Percentiles rank a stretch among this genome's conserved stretches.
These are phyloP conservation scores for Heteractis magnifica DNA, from an alignment of 92 coral and sea anemone genomes.

Conservation along the genomic window DNA sequence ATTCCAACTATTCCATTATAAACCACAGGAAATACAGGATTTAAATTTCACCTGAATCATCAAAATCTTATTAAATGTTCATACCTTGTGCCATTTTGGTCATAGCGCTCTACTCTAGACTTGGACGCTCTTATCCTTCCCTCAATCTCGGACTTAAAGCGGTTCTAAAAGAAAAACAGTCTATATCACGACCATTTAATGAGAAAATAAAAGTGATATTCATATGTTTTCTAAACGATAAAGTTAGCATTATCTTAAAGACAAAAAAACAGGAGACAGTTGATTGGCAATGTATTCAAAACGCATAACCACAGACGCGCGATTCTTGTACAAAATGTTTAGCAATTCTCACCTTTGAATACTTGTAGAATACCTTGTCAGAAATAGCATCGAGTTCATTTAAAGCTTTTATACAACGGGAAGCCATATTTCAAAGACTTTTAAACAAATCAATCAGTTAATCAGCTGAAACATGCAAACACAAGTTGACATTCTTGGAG, in stretches of 20 bases:
- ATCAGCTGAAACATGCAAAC: background rate
- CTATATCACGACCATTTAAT: background rate
- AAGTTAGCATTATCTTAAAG: background rate
- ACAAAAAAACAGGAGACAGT: background rate
- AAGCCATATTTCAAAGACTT: constrained; percentile 53
- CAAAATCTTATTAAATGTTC: background rate
- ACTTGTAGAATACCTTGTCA: constrained; percentile 62
- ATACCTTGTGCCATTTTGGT: background rate
- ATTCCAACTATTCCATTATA: background rate
- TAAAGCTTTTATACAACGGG: constrained; percentile 78
- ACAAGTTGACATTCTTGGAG: background rate
- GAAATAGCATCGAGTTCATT: constrained; percentile 81
- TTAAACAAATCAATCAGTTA: background rate
- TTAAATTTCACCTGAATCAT: too few relatives aligned
- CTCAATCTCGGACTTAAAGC: constrained; percentile 66
- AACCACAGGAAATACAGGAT: background rate
- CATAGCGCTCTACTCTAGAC: constrained; percentile 49
- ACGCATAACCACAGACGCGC: background rate
- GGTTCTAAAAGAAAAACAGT: constrained; percentile 36
- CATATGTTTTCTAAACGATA: background rate
- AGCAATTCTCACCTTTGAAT: constrained; percentile 45
- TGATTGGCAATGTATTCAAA: background rate
- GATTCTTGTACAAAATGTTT: background rate
- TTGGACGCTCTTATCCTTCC: constrained; percentile 62
- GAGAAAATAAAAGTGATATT: background rate